Evolutionary conservation across 2,888 invertebrate genomes (phyloP).

Genomic region (Pyrrhia umbra): DNA sequence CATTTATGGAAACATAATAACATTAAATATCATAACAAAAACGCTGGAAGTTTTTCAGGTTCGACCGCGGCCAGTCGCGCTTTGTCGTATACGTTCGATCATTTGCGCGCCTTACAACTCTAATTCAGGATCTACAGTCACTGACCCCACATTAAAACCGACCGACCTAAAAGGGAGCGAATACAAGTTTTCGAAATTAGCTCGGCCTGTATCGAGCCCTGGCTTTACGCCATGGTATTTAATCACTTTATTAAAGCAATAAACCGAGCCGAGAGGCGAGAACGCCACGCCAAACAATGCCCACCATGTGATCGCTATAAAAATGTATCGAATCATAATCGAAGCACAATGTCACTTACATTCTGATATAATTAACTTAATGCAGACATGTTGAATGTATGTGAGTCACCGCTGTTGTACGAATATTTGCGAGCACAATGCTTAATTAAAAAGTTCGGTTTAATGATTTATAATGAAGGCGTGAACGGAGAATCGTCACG

Average conservation of each 20-base stretch:
- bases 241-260: slow-evolving; percentile 86
- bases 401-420: slow-evolving; percentile 48
- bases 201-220: slow-evolving; percentile 72
- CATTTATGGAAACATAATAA: slow-evolving; percentile 18
- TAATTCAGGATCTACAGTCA: slow-evolving; percentile 71
- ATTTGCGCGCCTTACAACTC: slow-evolving; percentile 54
- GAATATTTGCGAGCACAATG: slow-evolving; percentile 75
- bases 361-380: slow-evolving; percentile 79
- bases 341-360: slow-evolving; percentile 76
- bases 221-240: slow-evolving; percentile 82
- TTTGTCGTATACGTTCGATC: slow-evolving; percentile 42
- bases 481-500: slow-evolving; percentile 66
- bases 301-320: slow-evolving; percentile 79
- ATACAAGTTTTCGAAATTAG: slow-evolving; percentile 81
- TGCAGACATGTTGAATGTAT: slow-evolving; percentile 74
- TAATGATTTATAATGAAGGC: slow-evolving; percentile 76
- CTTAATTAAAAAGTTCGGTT: slow-evolving; percentile 79
- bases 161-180: slow-evolving; percentile 69
- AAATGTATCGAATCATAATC: slow-evolving; percentile 80
- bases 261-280: slow-evolving; percentile 73
- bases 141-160: slow-evolving; percentile 71
- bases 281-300: slow-evolving; percentile 78
- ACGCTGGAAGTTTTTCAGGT: slow-evolving; percentile 29
- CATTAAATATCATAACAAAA: slow-evolving; percentile 35
- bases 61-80: slow-evolving; percentile 21